Evolutionary conservation across 1,140 invertebrate species (phyloP), one percentile per base, ranked within the genome.

Genomic region (Rhopalosiphum maidis): DNA sequence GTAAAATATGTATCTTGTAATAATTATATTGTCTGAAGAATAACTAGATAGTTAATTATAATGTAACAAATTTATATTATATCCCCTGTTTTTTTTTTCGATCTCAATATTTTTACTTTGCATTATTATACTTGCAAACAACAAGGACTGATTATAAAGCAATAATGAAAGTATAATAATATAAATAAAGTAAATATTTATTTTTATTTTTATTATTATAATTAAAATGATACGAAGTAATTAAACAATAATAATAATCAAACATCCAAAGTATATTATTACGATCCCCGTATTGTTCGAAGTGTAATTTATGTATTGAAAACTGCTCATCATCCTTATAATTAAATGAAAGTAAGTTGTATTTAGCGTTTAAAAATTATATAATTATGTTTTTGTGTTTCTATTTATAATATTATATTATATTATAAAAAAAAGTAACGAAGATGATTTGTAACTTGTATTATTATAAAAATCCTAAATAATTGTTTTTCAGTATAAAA

Each of bases 311-410:
- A 55, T 92, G 90, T 92, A 92, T 92, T 92, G 60, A 83, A 92
- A 92, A 92, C 90, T 92, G 90, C 90, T 92, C 90, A 92, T 92
- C 90, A 92, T 92, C 90, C 90, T 83, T 92, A 86, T 93, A 85
- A 93, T 54, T 93, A 93, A 86, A 85, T 93, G 82, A 93, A 93
- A 93, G 77, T 93, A 85, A 93, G 82, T 93, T 93, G 82, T 93
- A 93, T 93, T 90, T 93, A 93, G 91, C 46, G 68, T 93, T 93
- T 93, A 93, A 93, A 93, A 93, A 85, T 93, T 93, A 93, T 93
- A 93, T 93, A 93, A 93, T 93, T 93, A 93, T 93, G 91, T 93
- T 93, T 93, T 93, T 93, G 91, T 93, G 91, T 93, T 85, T 93
- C 91, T 85, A 93, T 93, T 93, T 93, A 93, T 93, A 93, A 93